A percentile compares a stretch with the other conserved stretches of the same genome.
Conservation (phyloP, 2,797 vertebrate species). For the Chrosomus eos region DNA sequence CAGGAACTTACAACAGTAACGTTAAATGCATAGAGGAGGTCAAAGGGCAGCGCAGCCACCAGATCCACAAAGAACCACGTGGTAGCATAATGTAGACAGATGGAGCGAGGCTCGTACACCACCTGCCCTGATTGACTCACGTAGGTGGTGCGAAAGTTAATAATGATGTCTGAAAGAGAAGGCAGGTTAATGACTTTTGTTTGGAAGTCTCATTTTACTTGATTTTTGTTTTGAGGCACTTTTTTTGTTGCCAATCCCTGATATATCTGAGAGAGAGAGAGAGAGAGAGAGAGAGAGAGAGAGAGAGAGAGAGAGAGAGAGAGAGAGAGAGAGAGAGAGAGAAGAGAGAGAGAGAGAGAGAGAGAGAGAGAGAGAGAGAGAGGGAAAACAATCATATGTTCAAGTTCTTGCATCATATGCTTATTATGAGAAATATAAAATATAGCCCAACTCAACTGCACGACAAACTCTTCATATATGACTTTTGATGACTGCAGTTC, state of each 20-base stretch:
- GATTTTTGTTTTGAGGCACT: no score
- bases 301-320: no score
- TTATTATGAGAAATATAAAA: not conserved
- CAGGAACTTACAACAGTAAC: slow-evolving; percentile 89
- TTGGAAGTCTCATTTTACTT: not conserved
- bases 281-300: no score
- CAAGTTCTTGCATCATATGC: not conserved
- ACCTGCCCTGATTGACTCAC: slow-evolving; percentile 97
- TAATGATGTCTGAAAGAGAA: slow-evolving; percentile 86
- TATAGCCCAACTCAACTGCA: not conserved
- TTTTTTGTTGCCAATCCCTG: no score
- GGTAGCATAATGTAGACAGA: slow-evolving; percentile 95
- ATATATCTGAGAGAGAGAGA: no score
- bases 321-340: no score
- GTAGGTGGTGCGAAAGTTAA: slow-evolving; percentile 96
- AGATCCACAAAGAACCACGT: slow-evolving; percentile 99
- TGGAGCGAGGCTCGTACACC: slow-evolving; percentile 90
- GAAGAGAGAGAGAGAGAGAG: no score
- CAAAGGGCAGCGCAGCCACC: slow-evolving; percentile 94
- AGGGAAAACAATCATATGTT: not conserved
- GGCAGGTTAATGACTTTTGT: not conserved
- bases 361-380: no score
- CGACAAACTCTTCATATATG: not conserved
- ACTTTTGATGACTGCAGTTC: not conserved
- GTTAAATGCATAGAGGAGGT: slow-evolving; percentile 95